Evolutionary conservation across 2,797 vertebrate species (phyloP), one percentile per base, ranked within the genome.

Genomic region (Ambastaia sidthimunki): DNA sequence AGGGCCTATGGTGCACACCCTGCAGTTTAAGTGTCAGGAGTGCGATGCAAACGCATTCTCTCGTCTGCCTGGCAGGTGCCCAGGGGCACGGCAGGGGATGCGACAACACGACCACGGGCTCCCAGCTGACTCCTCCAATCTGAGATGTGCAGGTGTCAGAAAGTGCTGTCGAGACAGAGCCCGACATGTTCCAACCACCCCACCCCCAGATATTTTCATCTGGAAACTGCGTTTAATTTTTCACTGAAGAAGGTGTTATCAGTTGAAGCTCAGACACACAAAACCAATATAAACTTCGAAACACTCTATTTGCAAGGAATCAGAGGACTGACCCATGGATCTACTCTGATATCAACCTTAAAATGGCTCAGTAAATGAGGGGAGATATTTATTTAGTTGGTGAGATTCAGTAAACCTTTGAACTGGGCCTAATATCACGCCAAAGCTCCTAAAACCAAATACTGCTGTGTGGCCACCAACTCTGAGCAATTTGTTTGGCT

Each of bases 61-160:
- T 52, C 50, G 12, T 34, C 57, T 60, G 82, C 82, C 83, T 81
- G 84, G 80, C 86, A 85, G 82, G 86, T 83, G 52, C 80, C 71
- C 75, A 84, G 76, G 62, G 80, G 83, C 76, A 84, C 79, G 82
- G 84, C 69, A 73, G 73, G 75, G 71, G 50, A 84, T 34, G 75
- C 81, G 66, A 73, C n/a, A 75, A 72, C 75, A 75, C 73, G 71
- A 86, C 63, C 77, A 86, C 65, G 74, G 65, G 80, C 59, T 82
- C 83, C 68, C 76, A 75, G 80, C 70, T 76, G 57, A 79, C 74
- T 69, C 28, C 60, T 81, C 80, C 69, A 71, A 73, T 76, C 68
- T 70, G 71, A 83, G 75, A 80, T 74, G 47, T 54, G 76, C 76
- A 69, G 66, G 72, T 69, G 76, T 77, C 81, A 82, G 69, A 77